These are phyloP conservation scores for Cochlearius cochlearius DNA, from an alignment of 2,113 vertebrate genomes.

Conservation along the genomic window DNA sequence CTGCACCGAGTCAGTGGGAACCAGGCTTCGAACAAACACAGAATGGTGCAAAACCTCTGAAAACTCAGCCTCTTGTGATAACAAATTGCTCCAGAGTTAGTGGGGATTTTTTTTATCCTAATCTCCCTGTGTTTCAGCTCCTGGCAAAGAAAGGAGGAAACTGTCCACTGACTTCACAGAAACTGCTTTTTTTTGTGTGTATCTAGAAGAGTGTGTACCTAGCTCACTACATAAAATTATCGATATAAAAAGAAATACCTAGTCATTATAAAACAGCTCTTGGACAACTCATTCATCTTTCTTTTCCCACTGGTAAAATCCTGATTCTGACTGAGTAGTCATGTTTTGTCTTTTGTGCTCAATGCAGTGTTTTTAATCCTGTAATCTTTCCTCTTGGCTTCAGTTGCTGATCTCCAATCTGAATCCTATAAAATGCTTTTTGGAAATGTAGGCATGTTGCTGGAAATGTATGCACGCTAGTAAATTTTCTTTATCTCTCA, in stretches of 20 bases:
- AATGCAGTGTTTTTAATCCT: background rate
- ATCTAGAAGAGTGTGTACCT: background rate
- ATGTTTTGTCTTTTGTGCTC: background rate
- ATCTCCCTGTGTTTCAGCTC: background rate
- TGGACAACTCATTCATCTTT: background rate
- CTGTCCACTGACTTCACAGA: background rate
- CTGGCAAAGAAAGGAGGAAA: background rate
- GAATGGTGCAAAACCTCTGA: background rate
- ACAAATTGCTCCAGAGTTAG: background rate
- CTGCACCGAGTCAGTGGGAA: background rate
- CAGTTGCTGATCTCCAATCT: background rate
- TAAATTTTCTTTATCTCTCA: conserved; percentile 35
- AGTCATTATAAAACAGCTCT: background rate
- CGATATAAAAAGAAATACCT: background rate
- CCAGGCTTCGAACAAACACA: background rate
- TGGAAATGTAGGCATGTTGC: background rate
- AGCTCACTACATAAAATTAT: background rate
- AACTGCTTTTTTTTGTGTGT: background rate
- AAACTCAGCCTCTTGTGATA: background rate
- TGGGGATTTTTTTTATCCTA: background rate
- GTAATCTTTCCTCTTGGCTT: conserved; percentile 28
- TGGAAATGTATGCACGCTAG: background rate
- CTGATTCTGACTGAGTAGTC: background rate
- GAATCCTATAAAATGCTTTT: background rate
- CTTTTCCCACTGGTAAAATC: background rate